Evolutionary conservation across 2,888 invertebrate genomes (phyloP), one percentile per base, ranked within the genome.

Genomic region (Lydus trimaculatus): DNA sequence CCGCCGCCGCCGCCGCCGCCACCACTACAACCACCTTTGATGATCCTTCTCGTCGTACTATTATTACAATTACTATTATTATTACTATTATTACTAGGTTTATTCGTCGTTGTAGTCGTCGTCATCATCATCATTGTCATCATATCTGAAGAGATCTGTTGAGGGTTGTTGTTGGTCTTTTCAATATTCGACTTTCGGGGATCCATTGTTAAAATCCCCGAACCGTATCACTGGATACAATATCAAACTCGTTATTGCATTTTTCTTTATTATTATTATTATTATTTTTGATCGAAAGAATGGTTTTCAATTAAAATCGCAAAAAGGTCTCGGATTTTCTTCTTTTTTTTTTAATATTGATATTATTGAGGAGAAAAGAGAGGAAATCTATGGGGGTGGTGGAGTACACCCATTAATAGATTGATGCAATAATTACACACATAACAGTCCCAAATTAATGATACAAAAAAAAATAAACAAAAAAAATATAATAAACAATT

Each of bases 1-100:
- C 36, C 64, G 67, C 65, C 62, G 60, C 56, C 36, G 33, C 62
- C 56, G 58, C 39, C 36, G 2, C n/a, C n/a, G 8, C 20, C 20
- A 20, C 48, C n/a, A 48, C 20, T 4, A 52, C 23, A 11, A 52
- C 13, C 11, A 52, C 23, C 23, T 48, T 48, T 20, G 20, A 7
- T 43, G n/a, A 48, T 48, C 20, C 20, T 48, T 3, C n/a, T n/a
- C n/a, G n/a, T n/a, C n/a, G 43, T 43, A 43, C 43, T 43, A 48
- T 48, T 48, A 48, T 23, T 20, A 48, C 48, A 23, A 20, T 20
- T 36, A 36, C 3, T 20, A 48, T 2, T 7, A 17, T 17, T 17
- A n/a, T n/a, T n/a, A n/a, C n/a, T n/a, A n/a, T n/a, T n/a, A n/a
- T n/a, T n/a, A n/a, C n/a, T n/a, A n/a, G 17, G 17, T 17, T 13